These are phyloP conservation scores for Caenorhabditis sp. DNA, from an alignment of 2,888 invertebrate genomes.

Conservation along the genomic window DNA sequence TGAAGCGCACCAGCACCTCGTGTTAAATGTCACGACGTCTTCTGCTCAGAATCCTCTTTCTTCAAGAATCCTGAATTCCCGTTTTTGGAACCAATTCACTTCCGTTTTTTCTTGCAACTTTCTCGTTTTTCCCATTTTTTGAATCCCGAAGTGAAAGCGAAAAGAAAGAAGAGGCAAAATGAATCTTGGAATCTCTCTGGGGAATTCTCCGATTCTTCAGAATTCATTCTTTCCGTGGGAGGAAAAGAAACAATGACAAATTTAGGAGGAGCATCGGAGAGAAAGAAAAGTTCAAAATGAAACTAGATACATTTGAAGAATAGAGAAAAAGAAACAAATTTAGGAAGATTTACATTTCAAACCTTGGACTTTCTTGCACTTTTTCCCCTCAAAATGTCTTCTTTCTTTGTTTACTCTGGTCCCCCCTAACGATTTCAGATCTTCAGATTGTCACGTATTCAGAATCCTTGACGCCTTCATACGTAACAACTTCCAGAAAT, in stretches of 20 bases:
- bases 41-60: neutral
- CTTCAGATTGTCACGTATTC: neutral
- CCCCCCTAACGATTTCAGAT: too few species aligned
- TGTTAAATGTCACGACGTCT: conserved; percentile 44
- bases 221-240: conserved; percentile 32
- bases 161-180: neutral
- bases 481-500: neutral
- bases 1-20: conserved; percentile 33
- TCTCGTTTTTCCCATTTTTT: conserved; percentile 1
- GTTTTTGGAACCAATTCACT: conserved; percentile 26
- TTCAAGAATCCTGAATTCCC: neutral
- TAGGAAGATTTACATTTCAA: conserved; percentile 6
- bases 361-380: conserved; percentile 13
- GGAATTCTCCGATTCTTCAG: conserved; percentile 1
- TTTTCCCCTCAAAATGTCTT: conserved; percentile 2
- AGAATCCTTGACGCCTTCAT: conserved; percentile 7
- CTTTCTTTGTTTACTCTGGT: neutral
- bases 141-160: neutral
- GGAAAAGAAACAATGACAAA: conserved; percentile 44
- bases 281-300: conserved; percentile 35
- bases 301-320: conserved; percentile 29
- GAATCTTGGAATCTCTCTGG: conserved; percentile 14
- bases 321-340: neutral
- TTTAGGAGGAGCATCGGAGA: conserved; percentile 1
- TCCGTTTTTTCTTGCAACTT: conserved; percentile 27